phyloP scores from a whole-genome alignment of 2,797 vertebrate genomes.

The Bradypodion ventrale region DNA sequence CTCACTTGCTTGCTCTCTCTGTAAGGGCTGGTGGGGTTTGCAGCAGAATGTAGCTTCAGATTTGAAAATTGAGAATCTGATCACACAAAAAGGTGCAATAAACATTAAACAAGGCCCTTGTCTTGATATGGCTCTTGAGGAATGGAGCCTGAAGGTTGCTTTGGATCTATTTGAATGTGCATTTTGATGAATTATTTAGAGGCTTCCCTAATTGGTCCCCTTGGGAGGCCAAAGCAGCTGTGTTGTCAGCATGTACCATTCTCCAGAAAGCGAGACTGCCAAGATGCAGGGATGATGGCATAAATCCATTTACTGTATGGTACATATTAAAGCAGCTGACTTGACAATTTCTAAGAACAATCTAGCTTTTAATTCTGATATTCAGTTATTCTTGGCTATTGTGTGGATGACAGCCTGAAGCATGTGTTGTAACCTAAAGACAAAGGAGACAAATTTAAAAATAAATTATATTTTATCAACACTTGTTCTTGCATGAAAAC shows the following conservation, averaged over 20 bases:
- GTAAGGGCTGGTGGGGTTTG: background rate
- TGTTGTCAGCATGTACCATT: constrained; percentile 26
- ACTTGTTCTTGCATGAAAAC: constrained; percentile 1
- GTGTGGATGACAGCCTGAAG: background rate
- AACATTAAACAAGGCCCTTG: constrained; percentile 8
- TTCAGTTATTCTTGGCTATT: background rate
- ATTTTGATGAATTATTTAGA: constrained; percentile 43
- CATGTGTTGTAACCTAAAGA: background rate
- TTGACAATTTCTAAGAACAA: constrained; percentile 3
- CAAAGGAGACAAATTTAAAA: background rate
- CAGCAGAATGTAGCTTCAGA: background rate
- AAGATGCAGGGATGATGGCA: background rate
- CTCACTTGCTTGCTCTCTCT: background rate
- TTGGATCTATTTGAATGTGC: constrained; percentile 1
- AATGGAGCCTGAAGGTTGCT: constrained; percentile 24
- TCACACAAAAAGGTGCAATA: constrained; percentile 9
- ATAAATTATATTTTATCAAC: background rate
- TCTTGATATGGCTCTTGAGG: constrained; percentile 12
- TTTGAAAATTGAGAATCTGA: background rate
- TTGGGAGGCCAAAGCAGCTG: constrained; percentile 34
- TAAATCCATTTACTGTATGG: constrained; percentile 14
- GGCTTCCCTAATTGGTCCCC: constrained; percentile 34
- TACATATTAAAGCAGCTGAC: constrained; percentile 17
- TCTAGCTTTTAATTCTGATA: background rate
- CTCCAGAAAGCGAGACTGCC: constrained; percentile 11